phyloP scores from a whole-genome alignment of 2,797 vertebrate genomes.

The Scolopax rusticola region DNA sequence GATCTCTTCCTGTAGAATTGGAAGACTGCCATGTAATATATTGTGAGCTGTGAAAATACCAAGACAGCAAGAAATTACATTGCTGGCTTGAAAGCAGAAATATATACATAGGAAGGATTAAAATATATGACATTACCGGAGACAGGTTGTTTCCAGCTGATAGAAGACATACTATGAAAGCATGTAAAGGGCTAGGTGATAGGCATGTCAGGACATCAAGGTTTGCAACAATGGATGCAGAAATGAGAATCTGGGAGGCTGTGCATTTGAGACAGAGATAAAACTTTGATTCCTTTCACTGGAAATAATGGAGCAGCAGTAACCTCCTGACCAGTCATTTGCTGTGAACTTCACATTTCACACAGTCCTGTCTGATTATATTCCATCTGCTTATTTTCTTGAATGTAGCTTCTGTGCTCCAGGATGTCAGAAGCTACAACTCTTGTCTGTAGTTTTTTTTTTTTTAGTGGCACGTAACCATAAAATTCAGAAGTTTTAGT shows the following conservation, averaged over 20 bases:
- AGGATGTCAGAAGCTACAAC: neutral
- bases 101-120: neutral
- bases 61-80: constrained; percentile 14
- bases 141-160: neutral
- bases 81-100: neutral
- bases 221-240: neutral
- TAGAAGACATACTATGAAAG: neutral
- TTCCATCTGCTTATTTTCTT: neutral
- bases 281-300: neutral
- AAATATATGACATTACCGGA: neutral
- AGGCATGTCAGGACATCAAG: neutral
- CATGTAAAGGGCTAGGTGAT: neutral
- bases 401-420: neutral
- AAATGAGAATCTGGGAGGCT: neutral
- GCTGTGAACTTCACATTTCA: neutral
- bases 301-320: neutral
- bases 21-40: neutral
- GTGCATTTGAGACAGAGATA: neutral
- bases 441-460: neutral
- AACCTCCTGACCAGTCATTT: neutral
- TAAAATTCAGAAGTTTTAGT: neutral
- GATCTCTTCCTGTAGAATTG: neutral
- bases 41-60: constrained; percentile 24
- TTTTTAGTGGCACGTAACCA: neutral
- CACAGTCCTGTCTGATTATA: neutral